Conservation (phyloP, 2,113 vertebrate genomes). For the Petrocephalus zakoni region DNA sequence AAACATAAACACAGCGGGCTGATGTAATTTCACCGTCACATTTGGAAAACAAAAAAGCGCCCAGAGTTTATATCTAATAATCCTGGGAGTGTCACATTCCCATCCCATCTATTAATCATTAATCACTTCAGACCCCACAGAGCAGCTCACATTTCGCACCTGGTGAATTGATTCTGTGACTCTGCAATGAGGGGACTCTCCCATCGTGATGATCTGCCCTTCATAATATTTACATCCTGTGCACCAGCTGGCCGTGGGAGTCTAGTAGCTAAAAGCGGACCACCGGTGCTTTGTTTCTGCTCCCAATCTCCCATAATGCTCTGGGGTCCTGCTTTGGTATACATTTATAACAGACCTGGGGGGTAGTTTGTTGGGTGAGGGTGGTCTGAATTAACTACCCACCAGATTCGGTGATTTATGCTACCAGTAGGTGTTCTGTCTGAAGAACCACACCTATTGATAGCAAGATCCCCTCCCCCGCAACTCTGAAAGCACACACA, state of each 20-base stretch:
- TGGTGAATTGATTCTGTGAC: not conserved
- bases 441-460: not conserved
- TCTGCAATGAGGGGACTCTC: not conserved
- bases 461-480: not conserved
- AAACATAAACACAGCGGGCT: not conserved
- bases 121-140: not conserved
- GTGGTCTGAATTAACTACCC: not conserved
- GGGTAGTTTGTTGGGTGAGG: not conserved
- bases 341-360: not conserved
- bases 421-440: not conserved
- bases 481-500: not conserved
- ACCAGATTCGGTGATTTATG: constrained; percentile 10
- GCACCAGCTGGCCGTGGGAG: not conserved
- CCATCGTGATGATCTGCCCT: not conserved
- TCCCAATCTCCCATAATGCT: not conserved
- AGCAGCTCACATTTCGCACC: not conserved
- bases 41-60: not conserved
- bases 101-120: not conserved
- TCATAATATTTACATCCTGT: constrained; percentile 7
- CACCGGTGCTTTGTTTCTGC: not conserved
- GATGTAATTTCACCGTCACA: not conserved
- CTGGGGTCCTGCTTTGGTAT: not conserved
- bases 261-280: not conserved
- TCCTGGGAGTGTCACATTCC: not conserved
- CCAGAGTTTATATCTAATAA: not conserved